Base-by-base conservation (phyloP, 1,140 invertebrate genomes). In the Dendrolimus kikuchii region DNA sequence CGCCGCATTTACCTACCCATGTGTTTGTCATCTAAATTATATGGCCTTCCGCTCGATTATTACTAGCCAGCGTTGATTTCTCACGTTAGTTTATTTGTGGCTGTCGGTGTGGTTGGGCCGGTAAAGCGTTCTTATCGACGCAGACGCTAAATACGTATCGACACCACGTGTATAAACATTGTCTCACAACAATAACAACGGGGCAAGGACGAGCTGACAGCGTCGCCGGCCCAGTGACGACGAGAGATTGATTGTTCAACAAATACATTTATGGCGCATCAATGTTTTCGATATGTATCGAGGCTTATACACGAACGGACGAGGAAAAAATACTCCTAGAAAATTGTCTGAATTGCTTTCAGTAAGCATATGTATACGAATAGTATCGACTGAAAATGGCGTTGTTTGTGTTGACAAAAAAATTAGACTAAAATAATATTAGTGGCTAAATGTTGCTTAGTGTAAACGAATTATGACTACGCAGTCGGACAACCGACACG, bases 111-210 rank as follows among this genome's bases (percentile, higher is more conserved):
- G 69, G 60, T 62, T 77, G 79, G 65, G 75, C 69, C 62, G 71
- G 70, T 69, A 67, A 59, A 71, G 65, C 74, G 68, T 77, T 68
- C 69, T 75, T 73, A 74, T 73, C 73, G 68, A 47, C 66, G 69
- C 55, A 58, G 68, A 72, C 64, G 60, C 56, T 64, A 68, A 71
- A 66, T 67, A 50, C 74, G 71, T 70, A 73, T 69, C 71, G 71
- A 59, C 71, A 70, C 77, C 82, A 83, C 80, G 82, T 86, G 82
- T 78, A 76, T 74, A 81, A 79, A 84, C 78, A 81, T 71, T 81
- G 77, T 81, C 76, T 74, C 76, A 80, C 75, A 78, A 84, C 75
- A 80, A 81, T 70, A 76, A 78, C 75, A 78, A 62, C 62, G 68
- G 69, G 50, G 54, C 79, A 76, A 78, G 73, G 74, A 79, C 76